phyloP scores from a whole-genome alignment of 2,797 vertebrate genomes.

The Esox masquinongy region DNA sequence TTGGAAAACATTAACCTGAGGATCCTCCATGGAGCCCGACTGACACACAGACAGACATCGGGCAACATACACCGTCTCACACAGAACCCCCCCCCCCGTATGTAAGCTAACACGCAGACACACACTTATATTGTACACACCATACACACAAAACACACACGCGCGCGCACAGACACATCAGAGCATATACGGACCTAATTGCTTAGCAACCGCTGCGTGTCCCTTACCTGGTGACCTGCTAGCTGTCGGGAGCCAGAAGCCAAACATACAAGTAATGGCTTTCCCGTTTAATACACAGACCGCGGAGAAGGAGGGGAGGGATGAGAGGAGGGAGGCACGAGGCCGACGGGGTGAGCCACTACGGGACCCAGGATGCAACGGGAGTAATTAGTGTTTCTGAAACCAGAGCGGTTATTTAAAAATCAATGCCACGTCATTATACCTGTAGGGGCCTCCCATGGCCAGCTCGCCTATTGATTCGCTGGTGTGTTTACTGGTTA shows the following conservation, averaged over 20 bases:
- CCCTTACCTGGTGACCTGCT: background rate
- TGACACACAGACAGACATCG: background rate
- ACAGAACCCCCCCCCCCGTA: background rate
- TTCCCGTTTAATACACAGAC: background rate
- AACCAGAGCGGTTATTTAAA: slow-evolving; percentile 64
- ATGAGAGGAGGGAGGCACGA: background rate
- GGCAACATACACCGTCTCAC: background rate
- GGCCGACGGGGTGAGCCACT: background rate
- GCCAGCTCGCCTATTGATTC: slow-evolving; percentile 52
- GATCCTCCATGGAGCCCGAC: background rate
- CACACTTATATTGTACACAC: background rate
- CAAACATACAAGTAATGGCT: background rate
- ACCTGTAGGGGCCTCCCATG: slow-evolving; percentile 42
- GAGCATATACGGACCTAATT: background rate
- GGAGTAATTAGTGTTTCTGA: slow-evolving; percentile 60
- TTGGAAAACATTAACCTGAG: slow-evolving; percentile 5
- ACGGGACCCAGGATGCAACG: slow-evolving; percentile 27
- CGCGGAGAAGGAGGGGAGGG: background rate
- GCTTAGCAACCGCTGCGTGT: background rate
- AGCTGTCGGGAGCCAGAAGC: background rate
- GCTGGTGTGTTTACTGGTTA: slow-evolving; percentile 50
- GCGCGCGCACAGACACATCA: background rate
- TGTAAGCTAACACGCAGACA: background rate
- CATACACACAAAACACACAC: background rate
- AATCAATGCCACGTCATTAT: slow-evolving; percentile 62